A percentile compares a stretch with the other conserved stretches of the same genome.
phyloP scores from a whole-genome alignment of 2,797 vertebrate genomes.

The Cyprinodon diabolis region DNA sequence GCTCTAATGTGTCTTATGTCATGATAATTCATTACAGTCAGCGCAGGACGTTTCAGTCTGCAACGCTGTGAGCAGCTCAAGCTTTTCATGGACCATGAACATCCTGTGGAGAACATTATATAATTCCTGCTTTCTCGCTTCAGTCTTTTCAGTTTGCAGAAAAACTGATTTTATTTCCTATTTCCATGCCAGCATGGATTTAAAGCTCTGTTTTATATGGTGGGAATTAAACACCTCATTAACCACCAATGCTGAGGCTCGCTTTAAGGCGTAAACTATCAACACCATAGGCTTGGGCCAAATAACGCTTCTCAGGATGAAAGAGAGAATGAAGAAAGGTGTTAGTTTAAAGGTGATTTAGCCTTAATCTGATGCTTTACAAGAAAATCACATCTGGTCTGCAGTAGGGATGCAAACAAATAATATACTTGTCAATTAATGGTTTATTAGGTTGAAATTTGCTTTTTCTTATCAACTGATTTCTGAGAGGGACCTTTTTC shows the following conservation, averaged over 20 bases:
- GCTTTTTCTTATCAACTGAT: too few relatives aligned
- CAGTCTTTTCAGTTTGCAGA: background rate
- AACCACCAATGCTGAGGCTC: background rate
- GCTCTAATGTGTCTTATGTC: background rate
- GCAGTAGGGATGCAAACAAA: too few relatives aligned
- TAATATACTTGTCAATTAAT: too few relatives aligned
- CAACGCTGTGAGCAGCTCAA: background rate
- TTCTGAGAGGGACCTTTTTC: too few relatives aligned
- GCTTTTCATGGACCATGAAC: background rate
- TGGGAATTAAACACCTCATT: background rate
- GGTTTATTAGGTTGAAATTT: too few relatives aligned
- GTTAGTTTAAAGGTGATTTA: background rate
- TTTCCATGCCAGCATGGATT: background rate
- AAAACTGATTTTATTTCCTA: background rate
- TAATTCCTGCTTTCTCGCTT: background rate
- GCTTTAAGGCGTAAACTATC: background rate
- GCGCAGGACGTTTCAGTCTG: background rate
- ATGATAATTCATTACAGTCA: background rate
- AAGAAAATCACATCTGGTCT: background rate
- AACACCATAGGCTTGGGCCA: background rate
- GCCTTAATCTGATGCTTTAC: background rate
- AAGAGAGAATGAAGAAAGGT: background rate
- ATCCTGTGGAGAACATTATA: background rate
- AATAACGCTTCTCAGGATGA: background rate
- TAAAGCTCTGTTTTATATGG: background rate